phyloP scores from a whole-genome alignment of 35 echinoderm and acorn worm genomes.

The Heliocidaris erythrogramma region DNA sequence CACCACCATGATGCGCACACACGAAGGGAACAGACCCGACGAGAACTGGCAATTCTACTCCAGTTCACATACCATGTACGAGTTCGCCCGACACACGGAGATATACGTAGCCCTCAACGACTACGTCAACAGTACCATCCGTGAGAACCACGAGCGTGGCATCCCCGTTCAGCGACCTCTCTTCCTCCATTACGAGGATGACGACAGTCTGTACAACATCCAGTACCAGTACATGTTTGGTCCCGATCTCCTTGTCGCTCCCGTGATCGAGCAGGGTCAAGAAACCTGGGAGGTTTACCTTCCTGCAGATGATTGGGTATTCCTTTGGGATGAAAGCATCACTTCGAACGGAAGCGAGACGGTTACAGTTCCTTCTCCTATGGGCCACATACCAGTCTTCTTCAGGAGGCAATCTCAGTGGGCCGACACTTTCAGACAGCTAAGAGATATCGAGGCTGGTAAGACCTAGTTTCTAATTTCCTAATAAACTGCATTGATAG shows the following conservation, averaged over 20 bases:
- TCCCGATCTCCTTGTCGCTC: conserved; percentile 85
- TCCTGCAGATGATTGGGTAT: conserved; percentile 78
- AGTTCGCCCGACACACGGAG: conserved; percentile 72
- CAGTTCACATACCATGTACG: conserved; percentile 60
- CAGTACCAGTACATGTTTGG: conserved; percentile 92
- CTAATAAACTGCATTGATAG: no score
- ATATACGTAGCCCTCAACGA: conserved; percentile 68
- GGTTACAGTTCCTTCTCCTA: conserved; percentile 59
- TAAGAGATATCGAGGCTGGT: conserved; percentile 7
- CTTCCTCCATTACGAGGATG: conserved; percentile 93
- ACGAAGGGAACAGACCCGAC: conserved; percentile 87
- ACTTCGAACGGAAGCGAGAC: conserved; percentile 48
- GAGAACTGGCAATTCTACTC: conserved; percentile 97
- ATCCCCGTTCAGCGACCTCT: conserved; percentile 86
- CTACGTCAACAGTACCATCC: conserved; percentile 65
- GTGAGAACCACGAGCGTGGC: conserved; percentile 76
- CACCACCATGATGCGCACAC: conserved; percentile 93
- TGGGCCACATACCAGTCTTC: conserved; percentile 77
- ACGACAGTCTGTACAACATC: conserved; percentile 63
- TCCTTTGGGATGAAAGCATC: conserved; percentile 67
- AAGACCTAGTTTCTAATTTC: not conserved
- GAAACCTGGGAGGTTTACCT: conserved; percentile 82
- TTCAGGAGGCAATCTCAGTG: conserved; percentile 57
- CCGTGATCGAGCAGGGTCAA: conserved; percentile 63
- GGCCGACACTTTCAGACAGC: conserved; percentile 30